Percentiles rank a stretch among this genome's conserved stretches.
Conservation (phyloP, 2,797 vertebrate genomes). For the Crocodylus rhombifer region DNA sequence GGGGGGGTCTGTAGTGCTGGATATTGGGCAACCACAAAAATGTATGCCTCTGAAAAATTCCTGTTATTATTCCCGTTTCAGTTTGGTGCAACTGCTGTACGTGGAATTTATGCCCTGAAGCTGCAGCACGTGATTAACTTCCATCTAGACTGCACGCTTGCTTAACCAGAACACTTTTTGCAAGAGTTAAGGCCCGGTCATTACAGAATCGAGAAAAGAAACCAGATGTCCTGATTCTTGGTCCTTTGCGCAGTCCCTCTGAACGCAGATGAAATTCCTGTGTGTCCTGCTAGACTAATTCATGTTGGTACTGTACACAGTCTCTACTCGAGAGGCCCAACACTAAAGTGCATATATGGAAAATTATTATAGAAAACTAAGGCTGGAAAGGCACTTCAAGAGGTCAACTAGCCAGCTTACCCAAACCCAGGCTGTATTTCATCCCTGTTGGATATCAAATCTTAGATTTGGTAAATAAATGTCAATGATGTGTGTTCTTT, state of each 20-base stretch:
- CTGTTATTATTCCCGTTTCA: rapidly evolving
- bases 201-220: not conserved
- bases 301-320: not conserved
- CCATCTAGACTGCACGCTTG: not conserved
- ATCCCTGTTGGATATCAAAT: rapidly evolving
- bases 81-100: not conserved
- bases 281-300: not conserved
- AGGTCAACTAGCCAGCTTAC: too few relatives aligned
- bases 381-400: too few relatives aligned
- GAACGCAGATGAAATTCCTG: slow-evolving; percentile 11
- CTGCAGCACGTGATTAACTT: not conserved
- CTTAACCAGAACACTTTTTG: not conserved
- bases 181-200: not conserved
- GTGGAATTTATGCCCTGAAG: not conserved
- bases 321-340: not conserved
- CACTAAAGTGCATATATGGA: too few relatives aligned
- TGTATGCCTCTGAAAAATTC: rapidly evolving
- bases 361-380: too few relatives aligned
- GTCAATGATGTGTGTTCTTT: not conserved
- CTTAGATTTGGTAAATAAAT: not conserved
- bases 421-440: not conserved
- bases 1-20: not conserved
- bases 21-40: not conserved
- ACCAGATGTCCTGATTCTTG: not conserved
- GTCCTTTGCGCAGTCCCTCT: not conserved